Percentiles rank a stretch among this genome's conserved stretches.
Evolutionary conservation across 2,797 vertebrate genomes (phyloP).

Genomic region (Limnodromus scolopaceus): DNA sequence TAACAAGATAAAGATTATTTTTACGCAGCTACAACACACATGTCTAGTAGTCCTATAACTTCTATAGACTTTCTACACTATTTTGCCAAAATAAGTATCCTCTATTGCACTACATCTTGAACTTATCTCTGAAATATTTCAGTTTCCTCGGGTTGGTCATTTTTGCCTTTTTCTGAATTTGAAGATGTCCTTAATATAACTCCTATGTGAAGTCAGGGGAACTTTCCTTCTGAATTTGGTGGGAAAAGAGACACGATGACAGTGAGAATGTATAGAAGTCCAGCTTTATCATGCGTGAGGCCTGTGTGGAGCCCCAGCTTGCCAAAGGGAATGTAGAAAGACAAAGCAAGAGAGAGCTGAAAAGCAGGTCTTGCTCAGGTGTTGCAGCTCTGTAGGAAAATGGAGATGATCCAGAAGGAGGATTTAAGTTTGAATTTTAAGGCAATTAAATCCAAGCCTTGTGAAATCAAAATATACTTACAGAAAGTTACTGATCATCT

Average conservation of each 20-base stretch:
- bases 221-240: not conserved
- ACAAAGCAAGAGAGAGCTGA: not conserved
- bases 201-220: not conserved
- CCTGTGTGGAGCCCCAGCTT: not conserved
- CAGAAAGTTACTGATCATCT: not conserved
- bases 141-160: not conserved
- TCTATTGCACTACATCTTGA: not conserved
- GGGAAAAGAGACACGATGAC: not conserved
- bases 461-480: not conserved
- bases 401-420: not conserved
- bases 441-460: not conserved
- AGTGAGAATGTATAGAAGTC: not conserved
- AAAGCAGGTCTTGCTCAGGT: not conserved
- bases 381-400: not conserved
- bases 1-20: not conserved
- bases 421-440: not conserved
- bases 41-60: not conserved
- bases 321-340: not conserved
- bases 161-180: not conserved
- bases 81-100: not conserved
- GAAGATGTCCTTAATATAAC: not conserved
- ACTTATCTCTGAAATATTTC: not conserved
- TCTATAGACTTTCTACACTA: not conserved
- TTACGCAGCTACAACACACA: not conserved
- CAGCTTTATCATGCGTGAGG: accelerated